Evolutionary conservation across 2,113 vertebrate species (phyloP), one percentile per base, ranked within the genome.

Genomic region (Anguilla rostrata): DNA sequence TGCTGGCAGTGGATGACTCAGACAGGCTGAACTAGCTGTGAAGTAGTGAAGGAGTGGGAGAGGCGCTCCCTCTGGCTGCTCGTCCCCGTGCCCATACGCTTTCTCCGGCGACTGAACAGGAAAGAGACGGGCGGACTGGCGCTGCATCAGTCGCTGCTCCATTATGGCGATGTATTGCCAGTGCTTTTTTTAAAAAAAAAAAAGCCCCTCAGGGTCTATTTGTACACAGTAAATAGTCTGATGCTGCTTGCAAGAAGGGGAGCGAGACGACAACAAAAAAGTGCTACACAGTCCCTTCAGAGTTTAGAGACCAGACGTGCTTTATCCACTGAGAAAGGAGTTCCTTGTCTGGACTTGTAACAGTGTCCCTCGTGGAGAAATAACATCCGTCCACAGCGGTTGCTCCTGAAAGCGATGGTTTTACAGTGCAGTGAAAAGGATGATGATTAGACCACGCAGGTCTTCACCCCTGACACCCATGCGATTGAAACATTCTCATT

Each of bases 1-100:
- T 43, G 86, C 94, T 94, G 93, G 93, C 92, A 93, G 88, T 90
- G 91, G 93, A 94, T 94, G 94, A 95, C 93, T 95, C 95, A 95
- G 94, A 92, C 88, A 49, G 84, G 39, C 79, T 71, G 84, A 91
- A 92, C 91, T 93, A 86, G 87, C 94, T 94, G 90, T 89, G 90
- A 94, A 94, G 92, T 93, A 87, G 84, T 91, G 87, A 94, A 86
- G 66, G 78, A 81, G 85, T 85, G 87, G 71, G 12, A 83, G 41
- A 92, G 90, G 86, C 46, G 39, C n/a, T 63, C 12, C 49, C 2
- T 7, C 0, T 41, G 39, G 39, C 63, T 81, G 53, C 56, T 43
- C 49, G 12, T 12, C 46, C 40, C 34, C 80, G n/a, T 0, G 46
- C 83, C 87, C 89, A 86, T 89, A 87, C 84, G 88, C 83, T 86